These are phyloP conservation scores for Monochamus alternatus DNA, from an alignment of 2,888 invertebrate species.

Conservation along the genomic window DNA sequence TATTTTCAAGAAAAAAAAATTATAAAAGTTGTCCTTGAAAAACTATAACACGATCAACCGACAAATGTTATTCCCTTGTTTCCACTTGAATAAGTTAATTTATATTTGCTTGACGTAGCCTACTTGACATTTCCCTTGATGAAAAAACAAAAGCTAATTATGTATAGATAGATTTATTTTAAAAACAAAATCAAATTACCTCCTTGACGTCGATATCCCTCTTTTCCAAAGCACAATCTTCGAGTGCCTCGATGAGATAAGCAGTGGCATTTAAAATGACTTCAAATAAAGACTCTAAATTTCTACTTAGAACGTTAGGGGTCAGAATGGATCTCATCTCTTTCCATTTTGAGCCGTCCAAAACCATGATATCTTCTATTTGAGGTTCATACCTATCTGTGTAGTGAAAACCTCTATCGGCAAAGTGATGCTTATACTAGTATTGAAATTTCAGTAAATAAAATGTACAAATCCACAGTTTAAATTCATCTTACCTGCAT, in stretches of 20 bases:
- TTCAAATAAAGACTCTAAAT: constrained; percentile 67
- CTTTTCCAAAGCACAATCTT: constrained; percentile 44
- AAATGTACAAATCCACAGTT: not conserved
- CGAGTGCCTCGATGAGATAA: constrained; percentile 55
- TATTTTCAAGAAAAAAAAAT: constrained; percentile 53
- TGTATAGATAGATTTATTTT: too few relatives aligned
- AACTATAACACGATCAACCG: too few relatives aligned
- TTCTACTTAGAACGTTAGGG: constrained; percentile 72
- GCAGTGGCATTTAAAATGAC: constrained; percentile 59
- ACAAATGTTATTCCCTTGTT: too few relatives aligned
- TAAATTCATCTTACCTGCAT: not conserved
- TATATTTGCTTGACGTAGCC: too few relatives aligned
- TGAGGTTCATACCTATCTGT: constrained; percentile 59
- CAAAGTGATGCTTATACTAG: constrained; percentile 2
- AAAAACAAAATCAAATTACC: not conserved
- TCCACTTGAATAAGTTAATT: too few relatives aligned
- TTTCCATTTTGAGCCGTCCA: constrained; percentile 75
- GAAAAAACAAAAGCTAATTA: too few relatives aligned
- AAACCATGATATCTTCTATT: constrained; percentile 73
- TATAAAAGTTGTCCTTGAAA: not conserved
- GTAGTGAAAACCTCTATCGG: constrained; percentile 57
- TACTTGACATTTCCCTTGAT: too few relatives aligned
- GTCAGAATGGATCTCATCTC: constrained; percentile 73
- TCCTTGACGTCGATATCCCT: constrained; percentile 64
- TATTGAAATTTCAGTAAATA: not conserved